Percentiles rank a stretch among this genome's conserved stretches.
phyloP scores from a whole-genome alignment of 2,888 invertebrate genomes.

The Ditula angustiorana region DNA sequence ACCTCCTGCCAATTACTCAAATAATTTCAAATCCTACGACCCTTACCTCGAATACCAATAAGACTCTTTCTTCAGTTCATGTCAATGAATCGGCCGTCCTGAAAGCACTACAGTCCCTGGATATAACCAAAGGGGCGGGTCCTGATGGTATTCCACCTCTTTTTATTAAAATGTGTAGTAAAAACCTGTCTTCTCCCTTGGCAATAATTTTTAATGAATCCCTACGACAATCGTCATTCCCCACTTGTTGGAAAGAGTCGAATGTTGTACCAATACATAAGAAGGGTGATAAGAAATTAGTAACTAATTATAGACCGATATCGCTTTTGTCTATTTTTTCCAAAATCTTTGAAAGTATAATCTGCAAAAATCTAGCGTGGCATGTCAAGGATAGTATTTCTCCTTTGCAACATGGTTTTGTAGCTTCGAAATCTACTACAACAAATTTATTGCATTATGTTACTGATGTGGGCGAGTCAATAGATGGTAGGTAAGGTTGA shows the following conservation, averaged over 20 bases:
- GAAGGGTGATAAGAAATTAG: neutral
- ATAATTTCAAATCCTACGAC: no score
- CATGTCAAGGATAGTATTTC: neutral
- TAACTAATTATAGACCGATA: slow-evolving; percentile 9
- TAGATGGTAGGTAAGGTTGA: neutral
- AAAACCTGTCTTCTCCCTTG: neutral
- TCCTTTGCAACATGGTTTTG: neutral
- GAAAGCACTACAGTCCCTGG: neutral
- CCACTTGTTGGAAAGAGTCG: neutral
- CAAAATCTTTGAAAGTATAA: slow-evolving; percentile 9
- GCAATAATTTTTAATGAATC: slow-evolving; percentile 2
- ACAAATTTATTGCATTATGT: neutral
- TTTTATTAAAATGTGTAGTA: slow-evolving; percentile 2
- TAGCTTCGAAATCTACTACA: neutral
- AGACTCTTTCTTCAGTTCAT: neutral
- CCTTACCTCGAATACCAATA: neutral
- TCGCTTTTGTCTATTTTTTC: slow-evolving; percentile 3
- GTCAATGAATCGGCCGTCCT: neutral
- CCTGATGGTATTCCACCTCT: slow-evolving; percentile 16
- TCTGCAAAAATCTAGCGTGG: neutral
- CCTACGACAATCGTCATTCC: neutral
- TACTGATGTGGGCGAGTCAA: neutral
- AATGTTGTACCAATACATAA: slow-evolving; percentile 11
- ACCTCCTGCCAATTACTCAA: neutral
- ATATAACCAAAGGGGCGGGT: slow-evolving; percentile 2